Conservation (phyloP, 2,797 vertebrate species). For the Cyprinella venusta region DNA sequence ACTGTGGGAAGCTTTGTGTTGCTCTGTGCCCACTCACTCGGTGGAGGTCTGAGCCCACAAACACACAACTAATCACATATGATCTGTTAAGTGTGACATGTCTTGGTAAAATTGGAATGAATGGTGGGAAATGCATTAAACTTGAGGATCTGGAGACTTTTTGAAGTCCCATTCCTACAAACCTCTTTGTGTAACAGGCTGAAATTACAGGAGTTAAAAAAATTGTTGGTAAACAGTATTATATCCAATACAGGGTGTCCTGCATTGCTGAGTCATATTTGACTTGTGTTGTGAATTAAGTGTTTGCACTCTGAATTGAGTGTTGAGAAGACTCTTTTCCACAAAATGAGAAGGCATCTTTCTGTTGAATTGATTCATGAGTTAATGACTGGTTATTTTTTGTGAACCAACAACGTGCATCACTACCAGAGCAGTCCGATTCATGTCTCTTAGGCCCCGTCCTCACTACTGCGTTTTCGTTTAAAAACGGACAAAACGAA, state of each 20-base stretch:
- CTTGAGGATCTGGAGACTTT: not conserved
- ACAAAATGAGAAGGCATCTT: not conserved
- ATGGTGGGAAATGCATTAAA: not conserved
- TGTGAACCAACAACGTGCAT: not conserved
- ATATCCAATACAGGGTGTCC: not conserved
- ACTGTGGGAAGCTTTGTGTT: constrained; percentile 51
- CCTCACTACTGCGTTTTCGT: too few species aligned
- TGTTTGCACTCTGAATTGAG: not conserved
- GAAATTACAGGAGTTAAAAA: not conserved
- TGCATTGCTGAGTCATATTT: not conserved
- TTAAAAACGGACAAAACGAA: too few species aligned
- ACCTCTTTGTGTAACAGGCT: not conserved
- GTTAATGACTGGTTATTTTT: not conserved
- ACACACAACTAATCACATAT: constrained; percentile 31
- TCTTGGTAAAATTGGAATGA: not conserved
- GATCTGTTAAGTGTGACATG: constrained; percentile 44
- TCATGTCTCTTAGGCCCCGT: not conserved
- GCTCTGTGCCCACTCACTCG: constrained; percentile 52
- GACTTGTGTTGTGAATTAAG: not conserved
- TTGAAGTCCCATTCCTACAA: not conserved
- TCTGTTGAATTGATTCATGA: not conserved
- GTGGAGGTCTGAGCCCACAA: constrained; percentile 41
- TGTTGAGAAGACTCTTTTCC: not conserved
- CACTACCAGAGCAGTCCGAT: not conserved
- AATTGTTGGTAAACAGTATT: not conserved